Percentiles rank a stretch among this genome's conserved stretches.
phyloP scores from a whole-genome alignment of 2,797 vertebrate genomes.

The Streptopelia turtur region DNA sequence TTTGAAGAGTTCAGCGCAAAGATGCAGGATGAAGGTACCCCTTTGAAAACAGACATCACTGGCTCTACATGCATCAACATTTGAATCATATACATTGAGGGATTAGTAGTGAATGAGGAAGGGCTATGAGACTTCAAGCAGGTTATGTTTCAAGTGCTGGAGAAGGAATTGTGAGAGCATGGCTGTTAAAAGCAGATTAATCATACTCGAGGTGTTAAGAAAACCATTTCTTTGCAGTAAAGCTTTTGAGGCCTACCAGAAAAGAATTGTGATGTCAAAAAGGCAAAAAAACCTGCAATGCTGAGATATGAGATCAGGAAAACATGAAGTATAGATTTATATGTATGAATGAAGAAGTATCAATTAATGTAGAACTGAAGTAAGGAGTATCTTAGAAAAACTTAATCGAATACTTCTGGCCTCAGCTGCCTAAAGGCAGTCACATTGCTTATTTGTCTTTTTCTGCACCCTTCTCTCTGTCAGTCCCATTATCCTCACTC shows the following conservation, averaged over 20 bases:
- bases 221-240: background rate
- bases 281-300: background rate
- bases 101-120: background rate
- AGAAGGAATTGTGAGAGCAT: background rate
- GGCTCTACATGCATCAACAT: background rate
- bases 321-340: background rate
- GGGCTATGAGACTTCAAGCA: background rate
- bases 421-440: background rate
- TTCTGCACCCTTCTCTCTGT: background rate
- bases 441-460: background rate
- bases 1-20: background rate
- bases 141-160: background rate
- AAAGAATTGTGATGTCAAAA: background rate
- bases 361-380: background rate
- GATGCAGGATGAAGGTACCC: background rate
- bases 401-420: background rate
- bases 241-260: constrained; percentile 8
- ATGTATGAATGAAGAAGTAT: background rate
- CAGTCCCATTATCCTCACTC: background rate
- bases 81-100: background rate
- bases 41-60: background rate
- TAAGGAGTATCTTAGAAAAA: background rate
- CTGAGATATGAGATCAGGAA: background rate
- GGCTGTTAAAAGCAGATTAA: constrained; percentile 13
- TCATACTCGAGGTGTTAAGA: background rate